Evolutionary conservation across 2,113 vertebrate species (phyloP).

Genomic region (Gasterosteus aculeatus): DNA sequence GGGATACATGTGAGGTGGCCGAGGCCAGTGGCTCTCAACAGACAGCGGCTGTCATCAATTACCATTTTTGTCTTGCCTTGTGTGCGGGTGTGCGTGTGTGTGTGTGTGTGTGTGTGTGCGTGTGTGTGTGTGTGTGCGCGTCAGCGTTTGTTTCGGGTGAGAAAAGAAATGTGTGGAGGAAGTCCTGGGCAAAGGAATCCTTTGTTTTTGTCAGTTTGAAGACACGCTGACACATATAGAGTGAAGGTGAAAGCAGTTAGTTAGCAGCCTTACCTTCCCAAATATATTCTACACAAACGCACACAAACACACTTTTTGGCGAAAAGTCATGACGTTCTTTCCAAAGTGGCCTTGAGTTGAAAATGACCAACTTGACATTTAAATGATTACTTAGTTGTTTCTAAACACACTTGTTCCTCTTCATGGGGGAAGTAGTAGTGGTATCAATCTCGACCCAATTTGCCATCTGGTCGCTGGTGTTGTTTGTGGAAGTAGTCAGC

Average conservation of each 20-base stretch:
- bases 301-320: not conserved
- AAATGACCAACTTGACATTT: not conserved
- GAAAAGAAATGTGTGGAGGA: conserved; percentile 33
- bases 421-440: not conserved
- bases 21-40: conserved; percentile 17
- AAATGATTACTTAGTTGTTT: conserved; percentile 25
- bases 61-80: conserved; percentile 34
- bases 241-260: conserved; percentile 61
- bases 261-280: conserved; percentile 7
- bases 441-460: conserved; percentile 13
- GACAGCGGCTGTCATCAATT: conserved; percentile 64
- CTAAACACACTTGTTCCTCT: not conserved
- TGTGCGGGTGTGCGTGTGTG: conserved; percentile 17
- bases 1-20: conserved; percentile 47
- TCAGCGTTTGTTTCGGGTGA: not conserved
- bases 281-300: conserved; percentile 10
- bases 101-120: conserved; percentile 19
- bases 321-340: conserved; percentile 49
- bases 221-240: conserved; percentile 47
- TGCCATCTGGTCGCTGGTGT: conserved; percentile 37
- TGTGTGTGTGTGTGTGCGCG: conserved; percentile 26
- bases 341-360: conserved; percentile 22
- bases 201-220: conserved; percentile 49
- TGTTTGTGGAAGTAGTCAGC: not conserved
- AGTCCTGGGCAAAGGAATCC: conserved; percentile 29